Percentiles rank a stretch among this genome's conserved stretches.
Evolutionary conservation across 2,888 invertebrate species (phyloP).

Genomic region (Scaptomyza caliginosa): DNA sequence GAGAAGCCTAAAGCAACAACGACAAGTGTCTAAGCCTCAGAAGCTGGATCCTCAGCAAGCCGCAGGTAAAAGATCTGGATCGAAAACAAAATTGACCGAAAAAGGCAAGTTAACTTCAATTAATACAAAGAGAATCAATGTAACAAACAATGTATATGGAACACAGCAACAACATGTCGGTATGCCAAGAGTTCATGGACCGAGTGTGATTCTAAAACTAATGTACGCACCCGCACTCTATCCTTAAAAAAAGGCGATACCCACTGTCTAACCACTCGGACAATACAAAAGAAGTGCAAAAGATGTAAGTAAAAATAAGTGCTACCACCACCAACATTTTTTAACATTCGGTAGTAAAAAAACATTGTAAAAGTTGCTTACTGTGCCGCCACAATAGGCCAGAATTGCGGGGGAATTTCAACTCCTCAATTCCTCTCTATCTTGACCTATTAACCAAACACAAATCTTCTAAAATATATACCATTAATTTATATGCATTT

Average conservation of each 20-base stretch:
- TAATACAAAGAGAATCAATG: background rate
- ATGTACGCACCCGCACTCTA: constrained; percentile 91
- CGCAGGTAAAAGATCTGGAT: constrained; percentile 75
- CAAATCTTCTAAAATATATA: too few species aligned
- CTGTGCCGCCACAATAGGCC: too few species aligned
- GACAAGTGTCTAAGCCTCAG: constrained; percentile 75
- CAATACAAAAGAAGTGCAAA: constrained; percentile 95
- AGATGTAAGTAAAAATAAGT: constrained; percentile 87
- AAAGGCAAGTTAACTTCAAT: constrained; percentile 43
- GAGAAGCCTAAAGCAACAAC: constrained; percentile 70
- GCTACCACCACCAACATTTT: too few species aligned
- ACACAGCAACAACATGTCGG: constrained; percentile 88
- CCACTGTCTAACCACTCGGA: constrained; percentile 91
- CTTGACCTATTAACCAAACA: too few species aligned
- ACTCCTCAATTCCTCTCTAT: too few species aligned
- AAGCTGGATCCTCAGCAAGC: constrained; percentile 59
- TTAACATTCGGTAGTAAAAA: too few species aligned
- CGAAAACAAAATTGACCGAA: constrained; percentile 56
- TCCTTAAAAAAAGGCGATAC: constrained; percentile 94
- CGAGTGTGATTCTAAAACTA: constrained; percentile 93
- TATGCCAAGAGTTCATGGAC: constrained; percentile 94
- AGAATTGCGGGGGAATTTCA: too few species aligned
- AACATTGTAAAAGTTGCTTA: too few species aligned
- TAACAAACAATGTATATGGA: constrained; percentile 2
- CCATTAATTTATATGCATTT: background rate